These are phyloP conservation scores for Tylochromis polylepis DNA, from an alignment of 2,113 vertebrate species.

Conservation along the genomic window DNA sequence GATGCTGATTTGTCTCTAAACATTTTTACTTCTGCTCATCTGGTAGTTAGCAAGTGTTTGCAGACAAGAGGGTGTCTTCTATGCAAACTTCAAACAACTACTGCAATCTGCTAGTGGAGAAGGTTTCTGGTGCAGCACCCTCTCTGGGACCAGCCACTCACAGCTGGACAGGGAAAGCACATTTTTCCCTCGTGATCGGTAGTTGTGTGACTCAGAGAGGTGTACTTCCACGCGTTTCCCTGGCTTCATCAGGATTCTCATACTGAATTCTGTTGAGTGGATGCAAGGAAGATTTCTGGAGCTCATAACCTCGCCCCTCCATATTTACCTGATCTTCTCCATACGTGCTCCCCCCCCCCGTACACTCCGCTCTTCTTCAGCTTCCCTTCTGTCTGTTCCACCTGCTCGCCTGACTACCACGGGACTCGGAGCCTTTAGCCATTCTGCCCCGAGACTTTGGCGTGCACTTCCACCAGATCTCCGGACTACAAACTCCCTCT, in stretches of 20 bases:
- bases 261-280: not conserved
- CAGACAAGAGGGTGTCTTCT: not conserved
- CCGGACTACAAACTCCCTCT: rapidly evolving
- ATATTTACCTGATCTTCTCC: not conserved
- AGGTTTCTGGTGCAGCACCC: not conserved
- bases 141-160: not conserved
- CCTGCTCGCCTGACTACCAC: not conserved
- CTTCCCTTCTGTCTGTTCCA: too few relatives aligned
- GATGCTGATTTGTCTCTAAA: not conserved
- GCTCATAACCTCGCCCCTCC: not conserved
- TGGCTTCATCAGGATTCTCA: not conserved
- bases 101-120: too few relatives aligned
- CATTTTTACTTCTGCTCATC: not conserved
- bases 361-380: not conserved
- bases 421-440: not conserved
- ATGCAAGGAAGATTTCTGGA: not conserved
- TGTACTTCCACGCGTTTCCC: not conserved
- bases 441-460: too few relatives aligned
- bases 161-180: not conserved
- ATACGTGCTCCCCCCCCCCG: not conserved
- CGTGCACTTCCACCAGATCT: not conserved
- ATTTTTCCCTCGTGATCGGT: rapidly evolving
- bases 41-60: not conserved
- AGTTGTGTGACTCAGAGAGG: not conserved
- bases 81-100: not conserved